These are phyloP conservation scores for Chrosomus eos DNA, from an alignment of 2,797 vertebrate species.

Conservation along the genomic window DNA sequence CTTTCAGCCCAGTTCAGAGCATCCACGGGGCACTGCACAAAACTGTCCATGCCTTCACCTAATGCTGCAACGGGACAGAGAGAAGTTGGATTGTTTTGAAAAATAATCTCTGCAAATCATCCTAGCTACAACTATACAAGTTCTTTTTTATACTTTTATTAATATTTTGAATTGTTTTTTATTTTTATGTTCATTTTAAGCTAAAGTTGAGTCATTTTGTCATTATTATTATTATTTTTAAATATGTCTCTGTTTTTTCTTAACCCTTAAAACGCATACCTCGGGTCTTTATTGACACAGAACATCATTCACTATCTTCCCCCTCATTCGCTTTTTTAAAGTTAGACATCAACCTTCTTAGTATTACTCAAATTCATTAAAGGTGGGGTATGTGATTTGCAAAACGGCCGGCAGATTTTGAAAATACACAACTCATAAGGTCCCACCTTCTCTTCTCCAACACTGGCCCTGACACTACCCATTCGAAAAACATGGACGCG, in stretches of 20 bases:
- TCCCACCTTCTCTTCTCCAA: too few species aligned
- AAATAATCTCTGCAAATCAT: neutral
- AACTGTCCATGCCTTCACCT: conserved; percentile 93
- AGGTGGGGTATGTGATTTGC: too few species aligned
- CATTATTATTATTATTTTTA: neutral
- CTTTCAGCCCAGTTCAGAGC: conserved; percentile 93
- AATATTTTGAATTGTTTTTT: neutral
- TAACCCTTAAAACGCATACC: neutral
- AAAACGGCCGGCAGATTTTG: too few species aligned
- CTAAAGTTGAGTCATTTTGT: neutral
- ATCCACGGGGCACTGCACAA: conserved; percentile 88
- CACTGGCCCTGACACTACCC: too few species aligned
- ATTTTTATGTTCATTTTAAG: neutral
- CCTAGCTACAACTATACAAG: neutral
- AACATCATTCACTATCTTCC: neutral
- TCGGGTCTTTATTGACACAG: neutral
- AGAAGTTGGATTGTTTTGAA: neutral
- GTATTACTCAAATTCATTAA: neutral
- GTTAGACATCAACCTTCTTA: neutral
- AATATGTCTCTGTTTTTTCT: too few species aligned
- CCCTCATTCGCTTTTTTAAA: neutral
- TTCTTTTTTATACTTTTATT: too few species aligned
- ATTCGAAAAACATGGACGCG: too few species aligned
- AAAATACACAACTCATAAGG: too few species aligned
- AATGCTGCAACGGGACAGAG: conserved; percentile 80